Percentiles rank a stretch among this genome's conserved stretches.
These are phyloP conservation scores for Brenthis hecate DNA, from an alignment of 2,888 invertebrate species.

Conservation along the genomic window DNA sequence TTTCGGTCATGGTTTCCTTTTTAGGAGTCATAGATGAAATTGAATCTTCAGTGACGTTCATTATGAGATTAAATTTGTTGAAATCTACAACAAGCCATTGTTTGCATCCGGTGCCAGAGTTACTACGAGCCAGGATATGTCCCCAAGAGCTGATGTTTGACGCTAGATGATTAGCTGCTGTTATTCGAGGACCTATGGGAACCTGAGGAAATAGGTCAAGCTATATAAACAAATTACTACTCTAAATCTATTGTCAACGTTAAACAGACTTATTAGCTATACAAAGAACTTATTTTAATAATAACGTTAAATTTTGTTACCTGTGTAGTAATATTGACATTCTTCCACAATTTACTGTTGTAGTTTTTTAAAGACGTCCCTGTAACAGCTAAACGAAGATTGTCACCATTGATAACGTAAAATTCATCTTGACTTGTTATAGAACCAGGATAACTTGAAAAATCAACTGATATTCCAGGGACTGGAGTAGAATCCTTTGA, in stretches of 20 bases:
- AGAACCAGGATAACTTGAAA: conserved; percentile 93
- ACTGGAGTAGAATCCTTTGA: conserved; percentile 77
- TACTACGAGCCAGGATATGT: conserved; percentile 84
- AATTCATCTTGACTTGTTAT: conserved; percentile 92
- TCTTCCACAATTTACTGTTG: conserved; percentile 87
- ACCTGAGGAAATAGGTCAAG: conserved; percentile 62
- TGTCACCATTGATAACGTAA: conserved; percentile 85
- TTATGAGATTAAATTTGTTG: conserved; percentile 75
- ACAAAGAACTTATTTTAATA: too few species aligned
- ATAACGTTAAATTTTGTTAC: conserved; percentile 52
- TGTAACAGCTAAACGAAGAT: conserved; percentile 84
- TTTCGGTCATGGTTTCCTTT: conserved; percentile 61
- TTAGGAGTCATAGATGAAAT: conserved; percentile 38
- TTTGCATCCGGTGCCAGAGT: conserved; percentile 92
- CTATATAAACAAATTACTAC: not conserved
- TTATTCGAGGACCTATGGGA: conserved; percentile 88
- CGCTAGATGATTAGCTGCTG: conserved; percentile 92
- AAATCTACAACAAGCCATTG: conserved; percentile 94
- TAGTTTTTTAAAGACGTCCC: conserved; percentile 91
- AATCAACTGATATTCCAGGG: conserved; percentile 86
- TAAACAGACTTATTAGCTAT: too few species aligned
- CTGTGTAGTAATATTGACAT: conserved; percentile 84
- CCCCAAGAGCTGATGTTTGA: conserved; percentile 88
- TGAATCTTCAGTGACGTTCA: conserved; percentile 42
- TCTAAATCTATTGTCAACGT: not conserved